Evolutionary conservation across 2,888 invertebrate species (phyloP).

Genomic region (Hirtodrosophila alboralis): DNA sequence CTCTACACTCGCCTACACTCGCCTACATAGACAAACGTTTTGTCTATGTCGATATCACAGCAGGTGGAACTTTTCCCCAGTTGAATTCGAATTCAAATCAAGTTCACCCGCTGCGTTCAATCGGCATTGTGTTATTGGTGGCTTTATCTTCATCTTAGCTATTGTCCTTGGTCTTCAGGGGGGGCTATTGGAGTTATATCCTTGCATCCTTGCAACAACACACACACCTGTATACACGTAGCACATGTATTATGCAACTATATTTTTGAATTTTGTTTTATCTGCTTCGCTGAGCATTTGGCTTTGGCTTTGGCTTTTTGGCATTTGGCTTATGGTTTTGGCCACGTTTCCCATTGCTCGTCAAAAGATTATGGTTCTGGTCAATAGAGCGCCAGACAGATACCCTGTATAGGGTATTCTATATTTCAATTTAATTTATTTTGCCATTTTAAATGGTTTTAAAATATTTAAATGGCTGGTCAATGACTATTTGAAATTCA

Average conservation of each 20-base stretch:
- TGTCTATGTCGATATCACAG: too few species aligned
- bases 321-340: conserved; percentile 10
- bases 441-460: too few species aligned
- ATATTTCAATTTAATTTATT: too few species aligned
- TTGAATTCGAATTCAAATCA: conserved; percentile 29
- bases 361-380: too few species aligned
- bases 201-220: too few species aligned
- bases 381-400: neutral
- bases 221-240: too few species aligned
- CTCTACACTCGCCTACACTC: too few species aligned
- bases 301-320: too few species aligned
- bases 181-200: conserved; percentile 8
- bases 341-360: conserved; percentile 3
- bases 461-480: too few species aligned
- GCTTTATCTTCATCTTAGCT: conserved; percentile 52
- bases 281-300: conserved; percentile 19
- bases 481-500: too few species aligned
- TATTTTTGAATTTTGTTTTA: conserved; percentile 24
- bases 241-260: conserved; percentile 19
- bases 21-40: too few species aligned
- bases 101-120: conserved; percentile 45
- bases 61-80: conserved; percentile 29
- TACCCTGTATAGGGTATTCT: conserved; percentile 6
- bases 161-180: conserved; percentile 13
- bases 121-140: conserved; percentile 40